Evolutionary conservation across 2,113 vertebrate species (phyloP), one percentile per base, ranked within the genome.

Genomic region (Malaclemys terrapin): DNA sequence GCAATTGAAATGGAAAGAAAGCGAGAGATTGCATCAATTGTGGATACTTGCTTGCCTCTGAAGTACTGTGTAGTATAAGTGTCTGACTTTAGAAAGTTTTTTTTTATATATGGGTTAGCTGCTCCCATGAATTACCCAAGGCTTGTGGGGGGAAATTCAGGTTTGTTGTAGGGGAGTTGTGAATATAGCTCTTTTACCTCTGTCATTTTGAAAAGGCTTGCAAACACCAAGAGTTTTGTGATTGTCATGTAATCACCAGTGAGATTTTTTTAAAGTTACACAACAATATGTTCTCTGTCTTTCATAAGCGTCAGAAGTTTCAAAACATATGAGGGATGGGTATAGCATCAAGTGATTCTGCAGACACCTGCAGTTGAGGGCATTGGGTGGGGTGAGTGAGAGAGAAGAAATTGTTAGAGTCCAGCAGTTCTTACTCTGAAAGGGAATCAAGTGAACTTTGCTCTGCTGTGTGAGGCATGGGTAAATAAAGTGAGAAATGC

Each of bases 111-210:
- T 87, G 13, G 76, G 76, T 91, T 97, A 93, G 38, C 86, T 96
- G 80, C 50, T 93, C 91, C 94, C 94, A 88, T 52, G 50, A 10
- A 14, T 96, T 96, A 10, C 93, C 82, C 94, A 97, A 96, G 86
- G 49, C 42, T 92, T 94, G 42, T 78, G 94, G 88, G 56, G 88
- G 80, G 59, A 84, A 75, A 86, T 25, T 83, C 75, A 91, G 86
- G 62, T 4, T 1, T 38, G 16, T 82, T 91, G 95, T 93, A 96
- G 95, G 93, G 94, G 95, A 96, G 84, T 83, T 94, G 94, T 96
- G 91, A 89, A 90, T 89, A 35, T 78, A 82, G 93, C 97, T 96
- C 95, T 96, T 97, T 95, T 95, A 93, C 93, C 94, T 96, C 90
- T 96, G 82, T 93, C 84, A 20, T 35, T 82, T 78, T 80, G 65